Percentiles rank a stretch among this genome's conserved stretches.
These are phyloP conservation scores for Hartigia nigra DNA, from an alignment of 2,888 invertebrate genomes.

Conservation along the genomic window DNA sequence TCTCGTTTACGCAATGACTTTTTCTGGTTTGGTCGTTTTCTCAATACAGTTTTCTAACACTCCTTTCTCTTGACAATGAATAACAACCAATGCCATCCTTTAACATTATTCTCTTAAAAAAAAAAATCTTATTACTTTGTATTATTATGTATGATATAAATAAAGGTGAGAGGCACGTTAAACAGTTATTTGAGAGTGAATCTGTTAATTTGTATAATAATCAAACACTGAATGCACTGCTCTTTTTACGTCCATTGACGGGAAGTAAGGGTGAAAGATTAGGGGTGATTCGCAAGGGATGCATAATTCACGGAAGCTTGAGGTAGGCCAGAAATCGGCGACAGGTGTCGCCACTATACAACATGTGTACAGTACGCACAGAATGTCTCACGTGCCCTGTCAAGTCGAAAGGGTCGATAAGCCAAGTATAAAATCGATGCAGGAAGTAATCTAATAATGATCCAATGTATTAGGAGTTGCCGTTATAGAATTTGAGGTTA, in stretches of 20 bases:
- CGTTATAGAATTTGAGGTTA: background rate
- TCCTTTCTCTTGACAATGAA: background rate
- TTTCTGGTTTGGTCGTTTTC: background rate
- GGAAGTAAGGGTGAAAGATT: background rate
- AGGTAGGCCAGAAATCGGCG: conserved; percentile 43
- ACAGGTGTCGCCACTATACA: conserved; percentile 59
- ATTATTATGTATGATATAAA: background rate
- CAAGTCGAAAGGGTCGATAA: background rate
- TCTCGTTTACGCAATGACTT: background rate
- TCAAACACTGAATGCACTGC: background rate
- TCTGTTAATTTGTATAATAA: background rate
- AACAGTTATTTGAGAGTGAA: background rate
- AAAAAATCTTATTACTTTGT: background rate
- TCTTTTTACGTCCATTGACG: background rate
- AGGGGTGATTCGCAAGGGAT: background rate
- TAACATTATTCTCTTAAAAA: background rate
- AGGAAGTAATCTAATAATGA: background rate
- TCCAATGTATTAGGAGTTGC: background rate
- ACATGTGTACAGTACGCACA: conserved; percentile 27
- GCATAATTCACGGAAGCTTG: conserved; percentile 41
- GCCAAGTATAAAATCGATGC: background rate
- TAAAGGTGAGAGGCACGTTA: background rate
- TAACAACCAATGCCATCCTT: background rate
- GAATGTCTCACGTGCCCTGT: background rate
- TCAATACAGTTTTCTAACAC: background rate